Percentiles rank a stretch among this genome's conserved stretches.
These are phyloP conservation scores for Neolamprologus toae DNA, from an alignment of 2,113 vertebrate species.

Conservation along the genomic window DNA sequence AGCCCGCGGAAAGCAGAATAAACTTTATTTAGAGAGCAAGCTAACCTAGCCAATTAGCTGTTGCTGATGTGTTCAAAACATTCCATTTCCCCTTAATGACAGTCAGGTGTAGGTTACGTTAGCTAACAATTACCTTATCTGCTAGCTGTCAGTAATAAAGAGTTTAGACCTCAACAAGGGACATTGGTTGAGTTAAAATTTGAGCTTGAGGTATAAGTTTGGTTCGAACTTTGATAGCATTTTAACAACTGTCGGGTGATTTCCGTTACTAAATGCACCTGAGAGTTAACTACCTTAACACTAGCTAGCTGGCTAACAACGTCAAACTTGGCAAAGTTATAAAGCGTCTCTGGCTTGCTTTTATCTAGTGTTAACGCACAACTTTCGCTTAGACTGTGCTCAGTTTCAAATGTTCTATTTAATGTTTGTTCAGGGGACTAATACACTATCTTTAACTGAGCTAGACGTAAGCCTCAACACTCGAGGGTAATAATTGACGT, in stretches of 20 bases:
- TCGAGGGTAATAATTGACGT: fast-evolving
- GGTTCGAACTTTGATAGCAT: not conserved
- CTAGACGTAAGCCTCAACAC: not conserved
- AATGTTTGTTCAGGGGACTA: not conserved
- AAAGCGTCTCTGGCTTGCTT: not conserved
- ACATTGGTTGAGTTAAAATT: not conserved
- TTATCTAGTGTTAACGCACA: not conserved
- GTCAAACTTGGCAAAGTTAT: not conserved
- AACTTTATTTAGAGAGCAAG: slow-evolving; percentile 25
- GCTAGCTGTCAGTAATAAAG: not conserved
- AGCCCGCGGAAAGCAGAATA: not conserved
- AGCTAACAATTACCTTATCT: not conserved
- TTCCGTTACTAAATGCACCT: not conserved
- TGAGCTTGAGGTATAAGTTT: not conserved
- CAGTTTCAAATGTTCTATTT: not conserved
- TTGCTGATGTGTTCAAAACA: slow-evolving; percentile 15
- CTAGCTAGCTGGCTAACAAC: slow-evolving; percentile 1
- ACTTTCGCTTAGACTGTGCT: not conserved
- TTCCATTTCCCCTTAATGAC: not conserved
- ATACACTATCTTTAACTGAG: not conserved
- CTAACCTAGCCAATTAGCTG: not conserved
- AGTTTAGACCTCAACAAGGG: not conserved
- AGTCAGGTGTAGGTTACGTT: slow-evolving; percentile 28
- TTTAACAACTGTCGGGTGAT: not conserved
- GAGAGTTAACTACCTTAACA: not conserved